phyloP scores from a whole-genome alignment of 2,113 vertebrate genomes.

The Perognathus longimembris region DNA sequence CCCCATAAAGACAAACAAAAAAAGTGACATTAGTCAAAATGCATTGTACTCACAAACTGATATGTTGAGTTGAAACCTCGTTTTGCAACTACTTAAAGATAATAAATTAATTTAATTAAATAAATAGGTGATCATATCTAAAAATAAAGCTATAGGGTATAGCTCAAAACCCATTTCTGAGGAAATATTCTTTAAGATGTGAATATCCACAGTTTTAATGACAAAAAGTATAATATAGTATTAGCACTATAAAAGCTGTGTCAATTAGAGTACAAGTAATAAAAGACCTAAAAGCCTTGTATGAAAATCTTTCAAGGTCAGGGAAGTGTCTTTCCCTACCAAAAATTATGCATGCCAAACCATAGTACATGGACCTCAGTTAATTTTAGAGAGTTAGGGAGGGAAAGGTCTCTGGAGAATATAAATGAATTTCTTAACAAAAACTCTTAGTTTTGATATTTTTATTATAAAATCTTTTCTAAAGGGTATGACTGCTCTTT shows the following conservation, averaged over 20 bases:
- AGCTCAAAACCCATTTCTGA: too few species aligned
- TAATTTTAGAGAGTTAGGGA: not conserved
- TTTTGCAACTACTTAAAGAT: too few species aligned
- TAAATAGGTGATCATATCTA: too few species aligned
- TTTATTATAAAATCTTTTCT: not conserved
- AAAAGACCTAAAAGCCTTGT: slow-evolving; percentile 28
- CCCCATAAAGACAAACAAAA: too few species aligned
- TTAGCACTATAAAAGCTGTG: not conserved
- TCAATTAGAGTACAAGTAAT: slow-evolving; percentile 21
- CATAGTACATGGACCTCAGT: not conserved
- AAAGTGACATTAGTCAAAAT: too few species aligned
- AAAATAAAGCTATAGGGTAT: too few species aligned
- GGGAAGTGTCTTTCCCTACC: not conserved
- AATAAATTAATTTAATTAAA: too few species aligned
- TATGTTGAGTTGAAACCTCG: too few species aligned
- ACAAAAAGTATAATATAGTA: not conserved
- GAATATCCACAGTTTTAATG: too few species aligned
- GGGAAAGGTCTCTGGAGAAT: not conserved
- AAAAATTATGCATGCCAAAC: not conserved
- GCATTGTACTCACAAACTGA: too few species aligned
- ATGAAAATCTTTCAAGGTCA: slow-evolving; percentile 51
- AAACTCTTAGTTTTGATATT: slow-evolving; percentile 20
- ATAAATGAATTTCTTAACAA: not conserved
- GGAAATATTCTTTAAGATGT: too few species aligned
- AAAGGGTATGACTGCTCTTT: not conserved